Evolutionary conservation across 2,113 vertebrate genomes (phyloP), one percentile per base, ranked within the genome.

Genomic region (Pomatorhinus ruficollis): DNA sequence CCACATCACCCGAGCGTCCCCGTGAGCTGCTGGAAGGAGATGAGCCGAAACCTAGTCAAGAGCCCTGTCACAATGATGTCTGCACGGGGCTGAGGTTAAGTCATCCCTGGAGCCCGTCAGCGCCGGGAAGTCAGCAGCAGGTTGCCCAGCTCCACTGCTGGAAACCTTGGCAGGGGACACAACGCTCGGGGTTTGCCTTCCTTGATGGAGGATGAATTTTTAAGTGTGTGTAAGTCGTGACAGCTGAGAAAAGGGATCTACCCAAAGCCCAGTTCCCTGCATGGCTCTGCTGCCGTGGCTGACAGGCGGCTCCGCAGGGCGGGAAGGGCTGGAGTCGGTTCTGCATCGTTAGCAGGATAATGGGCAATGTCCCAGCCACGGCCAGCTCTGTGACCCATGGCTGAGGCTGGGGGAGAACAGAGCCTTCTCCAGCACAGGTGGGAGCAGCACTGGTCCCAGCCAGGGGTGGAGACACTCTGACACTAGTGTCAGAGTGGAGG

Each of bases 1-100:
- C 80, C 3, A 0, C n/a, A 3, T 92, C 87, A 95, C 80, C 83
- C 45, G 3, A 83, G 77, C 85, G 20, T 95, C 93, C 93, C 90
- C 7, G 6, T 64, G 90, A 93, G 90, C 80, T 74, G 79, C 92
- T 86, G 90, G 60, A 75, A 94, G 93, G 85, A 94, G 96, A 92
- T 96, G 93, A 93, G 69, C 90, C 35, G 57, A 96, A 94, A 90
- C 95, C 80, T 70, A 84, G 92, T 86, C 68, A 78, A 63, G 88
- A 94, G 93, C 76, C 90, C 88, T 96, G 95, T 96, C 90, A 95
- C 93, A 94, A 71, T 40, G 69, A 92, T 96, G 76, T 89, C 86
- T 90, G 86, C 64, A 39, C 12, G 0, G 47, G 64, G 86, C 95
- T 93, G 90, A 93, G 93, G 76, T 89, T 92, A 78, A 95, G 88